Evolutionary conservation across 2,888 invertebrate species (phyloP).

Genomic region (Pinctada fucata): DNA sequence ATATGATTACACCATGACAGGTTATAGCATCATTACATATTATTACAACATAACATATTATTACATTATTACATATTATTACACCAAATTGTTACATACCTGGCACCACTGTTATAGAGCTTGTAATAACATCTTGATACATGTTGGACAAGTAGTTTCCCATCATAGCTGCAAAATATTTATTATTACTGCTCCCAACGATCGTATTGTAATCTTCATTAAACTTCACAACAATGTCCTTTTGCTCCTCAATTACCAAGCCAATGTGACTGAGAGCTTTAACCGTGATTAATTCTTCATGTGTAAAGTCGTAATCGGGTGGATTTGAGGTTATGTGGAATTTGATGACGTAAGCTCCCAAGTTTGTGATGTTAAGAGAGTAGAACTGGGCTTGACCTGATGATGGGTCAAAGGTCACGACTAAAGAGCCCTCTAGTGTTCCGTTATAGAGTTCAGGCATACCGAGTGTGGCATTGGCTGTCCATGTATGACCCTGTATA

Average conservation of each 20-base stretch:
- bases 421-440: constrained; percentile 43
- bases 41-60: too few species aligned
- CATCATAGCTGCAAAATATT: constrained; percentile 49
- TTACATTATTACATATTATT: too few species aligned
- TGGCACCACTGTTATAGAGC: constrained; percentile 19
- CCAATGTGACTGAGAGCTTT: constrained; percentile 42
- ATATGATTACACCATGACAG: too few species aligned
- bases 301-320: constrained; percentile 51
- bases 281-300: constrained; percentile 48
- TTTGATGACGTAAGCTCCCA: constrained; percentile 51
- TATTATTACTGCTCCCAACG: constrained; percentile 40
- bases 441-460: constrained; percentile 46
- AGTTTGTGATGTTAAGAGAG: constrained; percentile 46
- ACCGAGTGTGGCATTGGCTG: constrained; percentile 45
- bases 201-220: constrained; percentile 53
- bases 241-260: constrained; percentile 45
- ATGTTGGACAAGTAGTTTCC: constrained; percentile 44
- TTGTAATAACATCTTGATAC: constrained; percentile 44
- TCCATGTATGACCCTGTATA: constrained; percentile 60
- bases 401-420: constrained; percentile 43
- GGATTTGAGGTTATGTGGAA: constrained; percentile 50
- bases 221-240: constrained; percentile 53
- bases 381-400: constrained; percentile 51
- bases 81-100: neutral
- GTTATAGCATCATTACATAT: too few species aligned